These are phyloP conservation scores for Meta bourneti DNA, from an alignment of 2,888 invertebrate genomes.

Conservation along the genomic window DNA sequence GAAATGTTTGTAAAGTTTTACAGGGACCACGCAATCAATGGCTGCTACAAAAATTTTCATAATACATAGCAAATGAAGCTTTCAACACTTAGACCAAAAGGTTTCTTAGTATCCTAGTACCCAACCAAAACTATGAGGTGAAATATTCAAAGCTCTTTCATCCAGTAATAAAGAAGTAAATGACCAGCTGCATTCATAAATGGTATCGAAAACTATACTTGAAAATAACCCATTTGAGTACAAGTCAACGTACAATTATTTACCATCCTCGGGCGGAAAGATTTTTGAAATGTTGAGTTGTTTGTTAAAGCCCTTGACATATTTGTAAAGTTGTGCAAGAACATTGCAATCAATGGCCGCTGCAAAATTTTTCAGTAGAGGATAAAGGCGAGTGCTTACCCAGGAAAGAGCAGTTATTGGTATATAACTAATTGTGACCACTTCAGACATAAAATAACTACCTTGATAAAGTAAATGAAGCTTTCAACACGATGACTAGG, in stretches of 20 bases:
- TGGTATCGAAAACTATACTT: no score
- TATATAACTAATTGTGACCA: conserved; percentile 57
- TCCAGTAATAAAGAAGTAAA: no score
- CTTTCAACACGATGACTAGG: conserved; percentile 15
- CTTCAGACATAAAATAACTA: conserved; percentile 34
- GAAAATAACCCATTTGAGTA: no score
- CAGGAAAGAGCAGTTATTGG: conserved; percentile 51
- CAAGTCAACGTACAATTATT: no score
- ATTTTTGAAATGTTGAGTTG: no score
- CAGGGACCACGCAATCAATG: conserved; percentile 49
- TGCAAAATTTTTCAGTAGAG: conserved; percentile 22
- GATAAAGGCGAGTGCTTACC: conserved; percentile 8
- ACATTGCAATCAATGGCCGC: conserved; percentile 47
- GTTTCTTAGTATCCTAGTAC: no score
- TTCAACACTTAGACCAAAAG: conserved; percentile 32
- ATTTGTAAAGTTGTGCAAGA: conserved; percentile 48
- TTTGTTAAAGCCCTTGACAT: no score
- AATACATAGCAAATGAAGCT: conserved; percentile 46
- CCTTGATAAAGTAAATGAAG: conserved; percentile 37
- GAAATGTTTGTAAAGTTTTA: no score
- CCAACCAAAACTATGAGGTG: no score
- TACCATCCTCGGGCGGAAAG: no score
- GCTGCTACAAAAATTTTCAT: conserved; percentile 34
- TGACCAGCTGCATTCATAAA: no score
- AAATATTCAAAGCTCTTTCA: no score